These are phyloP conservation scores for Eupelmus urozonus DNA, from an alignment of 2,888 invertebrate species.

Conservation along the genomic window DNA sequence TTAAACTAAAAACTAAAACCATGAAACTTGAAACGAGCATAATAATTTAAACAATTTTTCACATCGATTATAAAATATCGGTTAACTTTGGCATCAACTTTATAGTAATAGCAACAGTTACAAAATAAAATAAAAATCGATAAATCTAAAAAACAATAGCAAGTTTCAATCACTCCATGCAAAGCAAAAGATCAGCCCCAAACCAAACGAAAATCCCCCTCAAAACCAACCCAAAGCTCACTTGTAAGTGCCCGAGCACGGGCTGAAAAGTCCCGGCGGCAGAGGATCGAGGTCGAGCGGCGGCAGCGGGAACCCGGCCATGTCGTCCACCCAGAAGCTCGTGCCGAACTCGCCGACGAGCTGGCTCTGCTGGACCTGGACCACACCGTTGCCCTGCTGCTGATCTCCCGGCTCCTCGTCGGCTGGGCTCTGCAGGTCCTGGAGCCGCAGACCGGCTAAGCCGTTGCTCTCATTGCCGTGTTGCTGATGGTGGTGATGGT, in stretches of 20 bases:
- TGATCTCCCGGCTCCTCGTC: conserved; percentile 64
- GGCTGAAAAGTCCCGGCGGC: conserved; percentile 92
- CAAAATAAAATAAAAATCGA: no score
- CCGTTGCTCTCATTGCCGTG: conserved; percentile 55
- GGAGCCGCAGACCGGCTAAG: conserved; percentile 66
- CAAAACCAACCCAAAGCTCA: no score
- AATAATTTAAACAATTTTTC: no score
- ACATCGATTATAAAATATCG: no score
- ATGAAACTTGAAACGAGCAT: no score
- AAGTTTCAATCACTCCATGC: no score
- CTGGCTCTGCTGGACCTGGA: conserved; percentile 59
- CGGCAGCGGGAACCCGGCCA: conserved; percentile 91
- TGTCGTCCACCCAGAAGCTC: conserved; percentile 86
- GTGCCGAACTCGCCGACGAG: conserved; percentile 76
- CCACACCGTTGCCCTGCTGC: background rate
- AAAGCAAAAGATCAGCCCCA: background rate
- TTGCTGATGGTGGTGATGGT: conserved; percentile 55
- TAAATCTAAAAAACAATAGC: no score
- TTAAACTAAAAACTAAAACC: no score
- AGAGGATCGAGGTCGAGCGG: conserved; percentile 91
- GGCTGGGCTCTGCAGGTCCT: conserved; percentile 72
- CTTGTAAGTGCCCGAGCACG: conserved; percentile 88
- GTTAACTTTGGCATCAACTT: no score
- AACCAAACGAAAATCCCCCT: background rate
- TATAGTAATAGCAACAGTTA: no score